These are phyloP conservation scores for Heliconius himera DNA, from an alignment of 1,140 invertebrate genomes.

Conservation along the genomic window DNA sequence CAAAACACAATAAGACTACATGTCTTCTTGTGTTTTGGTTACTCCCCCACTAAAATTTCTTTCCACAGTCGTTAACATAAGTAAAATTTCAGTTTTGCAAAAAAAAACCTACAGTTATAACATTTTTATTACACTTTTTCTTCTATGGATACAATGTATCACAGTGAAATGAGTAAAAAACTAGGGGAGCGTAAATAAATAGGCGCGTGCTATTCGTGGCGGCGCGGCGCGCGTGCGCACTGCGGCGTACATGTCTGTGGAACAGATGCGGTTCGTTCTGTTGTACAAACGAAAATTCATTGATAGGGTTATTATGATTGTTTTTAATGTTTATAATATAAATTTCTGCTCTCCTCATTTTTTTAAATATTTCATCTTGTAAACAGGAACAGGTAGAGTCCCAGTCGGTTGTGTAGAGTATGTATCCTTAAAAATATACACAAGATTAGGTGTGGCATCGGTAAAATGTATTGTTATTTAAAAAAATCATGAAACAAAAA, in stretches of 20 bases:
- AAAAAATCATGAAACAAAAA: background rate
- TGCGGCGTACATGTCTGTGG: conserved; percentile 20
- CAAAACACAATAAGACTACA: background rate
- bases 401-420: background rate
- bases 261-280: conserved; percentile 20
- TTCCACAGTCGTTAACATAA: background rate
- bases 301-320: conserved; percentile 9
- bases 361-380: background rate
- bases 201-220: conserved; percentile 66
- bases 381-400: background rate
- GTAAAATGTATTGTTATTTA: background rate
- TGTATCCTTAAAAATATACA: background rate
- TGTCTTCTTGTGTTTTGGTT: no score
- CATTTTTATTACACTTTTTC: background rate
- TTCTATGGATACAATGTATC: background rate
- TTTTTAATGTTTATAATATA: background rate
- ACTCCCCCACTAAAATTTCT: no score
- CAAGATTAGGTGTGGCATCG: background rate
- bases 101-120: background rate
- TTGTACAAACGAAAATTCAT: conserved; percentile 13
- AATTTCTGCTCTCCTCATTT: background rate
- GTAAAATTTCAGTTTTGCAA: background rate
- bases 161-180: conserved; percentile 53
- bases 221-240: conserved; percentile 55
- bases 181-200: conserved; percentile 69